A percentile compares a stretch with the other conserved stretches of the same genome.
These are phyloP conservation scores for Hoplodrina ambigua DNA, from an alignment of 2,888 invertebrate species.

Conservation along the genomic window DNA sequence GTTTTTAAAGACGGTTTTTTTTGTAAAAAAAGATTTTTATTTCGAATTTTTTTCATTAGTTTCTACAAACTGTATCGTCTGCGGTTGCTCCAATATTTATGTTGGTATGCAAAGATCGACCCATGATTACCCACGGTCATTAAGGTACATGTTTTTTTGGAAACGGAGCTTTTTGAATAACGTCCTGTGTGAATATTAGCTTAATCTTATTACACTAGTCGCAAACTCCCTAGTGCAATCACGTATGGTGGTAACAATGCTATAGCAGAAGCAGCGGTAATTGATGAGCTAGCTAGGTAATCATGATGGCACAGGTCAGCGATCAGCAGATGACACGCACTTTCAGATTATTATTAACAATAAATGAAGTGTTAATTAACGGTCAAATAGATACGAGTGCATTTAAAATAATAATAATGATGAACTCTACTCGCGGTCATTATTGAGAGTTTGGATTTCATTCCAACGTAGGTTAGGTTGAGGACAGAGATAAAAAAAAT, in stretches of 20 bases:
- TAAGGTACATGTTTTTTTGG: too few species aligned
- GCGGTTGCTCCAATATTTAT: too few species aligned
- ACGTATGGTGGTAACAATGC: background rate
- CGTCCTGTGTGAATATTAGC: too few species aligned
- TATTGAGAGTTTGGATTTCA: constrained; percentile 11
- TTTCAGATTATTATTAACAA: constrained; percentile 22
- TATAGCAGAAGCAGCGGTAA: background rate
- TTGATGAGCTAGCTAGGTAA: constrained; percentile 3
- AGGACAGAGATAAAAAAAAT: constrained; percentile 66
- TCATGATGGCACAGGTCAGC: constrained; percentile 27
- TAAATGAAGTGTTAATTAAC: constrained; percentile 28
- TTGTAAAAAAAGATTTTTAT: too few species aligned
- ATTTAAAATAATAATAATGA: constrained; percentile 44
- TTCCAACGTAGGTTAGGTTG: constrained; percentile 63
- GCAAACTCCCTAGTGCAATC: background rate
- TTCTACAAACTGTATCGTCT: too few species aligned
- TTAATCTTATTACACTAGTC: background rate
- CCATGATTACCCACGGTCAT: too few species aligned
- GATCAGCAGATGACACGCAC: constrained; percentile 14
- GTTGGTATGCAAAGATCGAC: too few species aligned
- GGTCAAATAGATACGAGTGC: constrained; percentile 45
- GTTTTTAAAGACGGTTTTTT: too few species aligned
- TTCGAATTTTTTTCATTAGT: too few species aligned
- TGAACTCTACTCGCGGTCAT: constrained; percentile 38
- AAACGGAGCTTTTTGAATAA: too few species aligned